These are phyloP conservation scores for Papilio protenor DNA, from an alignment of 2,888 invertebrate genomes.

Conservation along the genomic window DNA sequence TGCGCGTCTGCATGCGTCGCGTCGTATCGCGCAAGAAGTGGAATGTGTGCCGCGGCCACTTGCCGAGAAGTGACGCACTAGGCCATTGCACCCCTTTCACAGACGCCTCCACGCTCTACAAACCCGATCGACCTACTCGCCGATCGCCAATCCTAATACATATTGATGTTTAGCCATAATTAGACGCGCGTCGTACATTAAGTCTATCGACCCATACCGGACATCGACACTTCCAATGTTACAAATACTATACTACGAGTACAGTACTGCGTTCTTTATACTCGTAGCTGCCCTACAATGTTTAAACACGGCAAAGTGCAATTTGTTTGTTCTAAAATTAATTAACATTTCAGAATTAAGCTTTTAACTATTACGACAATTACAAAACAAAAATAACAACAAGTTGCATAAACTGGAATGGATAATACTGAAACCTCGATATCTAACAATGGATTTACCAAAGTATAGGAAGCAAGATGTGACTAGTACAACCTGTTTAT, in stretches of 20 bases:
- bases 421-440: constrained; percentile 10
- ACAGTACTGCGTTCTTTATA: not conserved
- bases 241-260: not conserved
- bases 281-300: not conserved
- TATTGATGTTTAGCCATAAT: constrained; percentile 63
- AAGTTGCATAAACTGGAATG: not conserved
- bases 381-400: not conserved
- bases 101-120: constrained; percentile 79
- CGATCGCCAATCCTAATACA: constrained; percentile 61
- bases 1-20: constrained; percentile 66
- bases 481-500: constrained; percentile 55
- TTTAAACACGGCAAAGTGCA: not conserved
- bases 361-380: not conserved
- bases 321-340: not conserved
- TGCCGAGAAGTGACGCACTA: constrained; percentile 62
- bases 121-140: constrained; percentile 69
- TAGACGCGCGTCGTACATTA: constrained; percentile 54
- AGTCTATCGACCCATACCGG: constrained; percentile 58
- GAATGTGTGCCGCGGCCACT: constrained; percentile 78
- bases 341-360: not conserved
- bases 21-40: constrained; percentile 64
- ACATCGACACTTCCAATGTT: constrained; percentile 46
- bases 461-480: constrained; percentile 60
- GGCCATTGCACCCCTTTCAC: constrained; percentile 83
- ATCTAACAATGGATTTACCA: constrained; percentile 44